A percentile compares a stretch with the other conserved stretches of the same genome.
Conservation (phyloP, 1,140 invertebrate genomes). For the Mactra quadrangularis region DNA sequence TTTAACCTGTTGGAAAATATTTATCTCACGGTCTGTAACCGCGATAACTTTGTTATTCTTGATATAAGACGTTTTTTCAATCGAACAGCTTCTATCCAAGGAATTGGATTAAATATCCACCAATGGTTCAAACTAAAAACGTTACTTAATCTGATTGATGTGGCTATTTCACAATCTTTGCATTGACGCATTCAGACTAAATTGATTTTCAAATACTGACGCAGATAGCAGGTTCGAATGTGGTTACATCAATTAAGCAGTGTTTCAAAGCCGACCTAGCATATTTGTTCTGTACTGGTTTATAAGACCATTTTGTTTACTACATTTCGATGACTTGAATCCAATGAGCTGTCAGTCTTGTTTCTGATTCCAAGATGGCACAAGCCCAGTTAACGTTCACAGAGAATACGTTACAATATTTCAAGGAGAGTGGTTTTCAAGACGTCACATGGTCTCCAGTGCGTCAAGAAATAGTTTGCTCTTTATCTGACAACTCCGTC, state of each 20-base stretch:
- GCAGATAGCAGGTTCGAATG: too few relatives aligned
- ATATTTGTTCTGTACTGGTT: too few relatives aligned
- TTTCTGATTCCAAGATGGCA: too few relatives aligned
- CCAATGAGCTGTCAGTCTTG: too few relatives aligned
- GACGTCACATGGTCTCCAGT: conserved; percentile 26
- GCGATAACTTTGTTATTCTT: neutral
- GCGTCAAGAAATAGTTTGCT: conserved; percentile 10
- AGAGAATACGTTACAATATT: conserved; percentile 33
- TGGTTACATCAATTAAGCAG: too few relatives aligned
- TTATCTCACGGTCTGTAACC: neutral
- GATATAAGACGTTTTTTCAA: conserved; percentile 28
- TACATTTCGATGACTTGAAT: too few relatives aligned
- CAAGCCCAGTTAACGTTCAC: conserved; percentile 43
- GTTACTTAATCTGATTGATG: neutral
- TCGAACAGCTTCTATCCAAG: neutral
- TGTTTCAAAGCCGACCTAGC: too few relatives aligned
- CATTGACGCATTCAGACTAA: neutral
- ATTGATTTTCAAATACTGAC: too few relatives aligned
- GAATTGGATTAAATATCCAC: neutral
- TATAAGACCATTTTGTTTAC: too few relatives aligned
- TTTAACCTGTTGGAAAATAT: neutral
- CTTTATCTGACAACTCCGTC: neutral
- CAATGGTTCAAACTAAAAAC: conserved; percentile 15
- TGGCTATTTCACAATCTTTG: neutral
- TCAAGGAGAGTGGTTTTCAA: conserved; percentile 30